Conservation (phyloP, 2,113 vertebrate genomes). For the Pycnonotus jocosus region DNA sequence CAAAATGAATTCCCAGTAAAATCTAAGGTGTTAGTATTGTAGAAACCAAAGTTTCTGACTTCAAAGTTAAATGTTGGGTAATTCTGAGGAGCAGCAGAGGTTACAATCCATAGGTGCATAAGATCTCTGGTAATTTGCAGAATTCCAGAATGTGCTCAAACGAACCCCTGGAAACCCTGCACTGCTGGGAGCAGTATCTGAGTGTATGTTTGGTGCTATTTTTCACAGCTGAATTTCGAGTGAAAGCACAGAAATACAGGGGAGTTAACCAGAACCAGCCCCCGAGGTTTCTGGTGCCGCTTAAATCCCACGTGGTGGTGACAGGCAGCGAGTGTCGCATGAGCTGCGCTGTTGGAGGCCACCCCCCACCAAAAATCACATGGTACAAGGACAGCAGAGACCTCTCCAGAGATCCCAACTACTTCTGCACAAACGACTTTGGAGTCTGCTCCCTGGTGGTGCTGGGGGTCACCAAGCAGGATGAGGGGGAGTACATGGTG, state of each 20-base stretch:
- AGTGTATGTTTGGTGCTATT: background rate
- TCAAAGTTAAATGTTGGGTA: background rate
- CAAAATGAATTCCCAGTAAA: background rate
- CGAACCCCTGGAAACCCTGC: background rate
- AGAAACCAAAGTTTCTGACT: background rate
- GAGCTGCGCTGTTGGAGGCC: slow-evolving; percentile 84
- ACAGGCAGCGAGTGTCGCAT: slow-evolving; percentile 81
- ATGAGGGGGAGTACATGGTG: slow-evolving; percentile 77
- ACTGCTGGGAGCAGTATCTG: background rate
- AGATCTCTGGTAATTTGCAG: background rate
- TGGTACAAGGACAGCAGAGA: slow-evolving; percentile 81
- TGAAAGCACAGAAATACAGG: slow-evolving; percentile 54
- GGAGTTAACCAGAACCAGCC: slow-evolving; percentile 67
- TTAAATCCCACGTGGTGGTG: slow-evolving; percentile 79
- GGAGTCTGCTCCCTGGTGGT: slow-evolving; percentile 87
- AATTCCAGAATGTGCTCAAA: background rate
- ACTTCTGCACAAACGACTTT: slow-evolving; percentile 76
- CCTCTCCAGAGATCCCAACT: slow-evolving; percentile 70
- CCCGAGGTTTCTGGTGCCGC: slow-evolving; percentile 74
- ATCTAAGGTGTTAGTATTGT: background rate
- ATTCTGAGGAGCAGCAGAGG: background rate
- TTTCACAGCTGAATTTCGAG: slow-evolving; percentile 66
- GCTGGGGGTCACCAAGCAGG: slow-evolving; percentile 67
- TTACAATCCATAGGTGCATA: background rate
- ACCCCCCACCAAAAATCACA: slow-evolving; percentile 76